A percentile compares a stretch with the other conserved stretches of the same genome.
Evolutionary conservation across 2,888 invertebrate genomes (phyloP).

Genomic region (Hirtodrosophila confusa): DNA sequence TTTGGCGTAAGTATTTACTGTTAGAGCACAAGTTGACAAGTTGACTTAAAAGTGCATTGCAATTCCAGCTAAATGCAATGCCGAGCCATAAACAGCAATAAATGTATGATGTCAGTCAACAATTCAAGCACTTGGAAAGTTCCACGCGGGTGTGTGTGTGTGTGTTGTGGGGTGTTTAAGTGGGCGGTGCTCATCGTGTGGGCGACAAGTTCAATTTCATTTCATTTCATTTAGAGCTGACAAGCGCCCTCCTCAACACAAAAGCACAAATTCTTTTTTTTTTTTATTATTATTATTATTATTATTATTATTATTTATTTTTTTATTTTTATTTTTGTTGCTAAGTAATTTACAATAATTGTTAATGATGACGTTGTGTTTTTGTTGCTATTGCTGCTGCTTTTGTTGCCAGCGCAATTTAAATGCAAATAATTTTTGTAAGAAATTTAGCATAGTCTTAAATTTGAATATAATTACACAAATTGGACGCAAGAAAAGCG

Average conservation of each 20-base stretch:
- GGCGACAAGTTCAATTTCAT: conserved; percentile 72
- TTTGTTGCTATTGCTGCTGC: conserved; percentile 24
- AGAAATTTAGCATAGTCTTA: conserved; percentile 73
- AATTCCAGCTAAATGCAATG: conserved; percentile 60
- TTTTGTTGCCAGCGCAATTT: conserved; percentile 54
- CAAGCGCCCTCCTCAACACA: conserved; percentile 34
- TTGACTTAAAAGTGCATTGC: conserved; percentile 74
- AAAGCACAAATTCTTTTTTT: conserved; percentile 12
- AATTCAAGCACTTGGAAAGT: conserved; percentile 32
- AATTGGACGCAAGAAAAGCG: conserved; percentile 62
- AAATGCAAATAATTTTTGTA: conserved; percentile 76
- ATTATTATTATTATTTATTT: conserved; percentile 6
- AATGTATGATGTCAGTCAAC: conserved; percentile 74
- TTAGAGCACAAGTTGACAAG: conserved; percentile 49
- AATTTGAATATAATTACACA: conserved; percentile 79
- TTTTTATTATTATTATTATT: conserved; percentile 6
- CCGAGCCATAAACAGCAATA: conserved; percentile 53
- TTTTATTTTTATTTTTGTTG: conserved; percentile 27
- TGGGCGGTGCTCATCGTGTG: conserved; percentile 44
- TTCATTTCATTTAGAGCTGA: conserved; percentile 54
- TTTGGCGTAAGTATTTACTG: conserved; percentile 50
- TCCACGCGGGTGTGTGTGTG: background rate
- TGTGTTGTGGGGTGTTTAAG: background rate
- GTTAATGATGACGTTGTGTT: conserved; percentile 54
- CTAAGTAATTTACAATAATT: conserved; percentile 76